Evolutionary conservation across 2,797 vertebrate species (phyloP), one percentile per base, ranked within the genome.

Genomic region (Stomatorhinus walkeri): DNA sequence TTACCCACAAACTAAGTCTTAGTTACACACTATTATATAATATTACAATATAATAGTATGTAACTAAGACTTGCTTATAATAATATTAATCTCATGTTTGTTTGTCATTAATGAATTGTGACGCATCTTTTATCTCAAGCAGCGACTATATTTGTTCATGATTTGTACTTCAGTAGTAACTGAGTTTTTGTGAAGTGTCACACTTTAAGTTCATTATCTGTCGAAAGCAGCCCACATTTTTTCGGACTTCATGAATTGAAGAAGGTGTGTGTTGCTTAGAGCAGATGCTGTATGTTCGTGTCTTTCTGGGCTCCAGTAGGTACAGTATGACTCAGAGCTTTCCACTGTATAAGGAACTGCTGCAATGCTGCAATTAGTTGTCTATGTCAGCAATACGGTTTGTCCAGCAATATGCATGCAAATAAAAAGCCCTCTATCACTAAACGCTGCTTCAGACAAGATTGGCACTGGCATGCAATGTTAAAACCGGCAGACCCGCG

Each of bases 341-440:
- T 83, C 48, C 79, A 89, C 61, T 49, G 90, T 86, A 90, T 9
- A 24, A 91, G 91, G 89, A 92, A 79, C 91, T 87, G 7, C 76
- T 43, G 76, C 76, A 81, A 46, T 81, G 40, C 76, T 81, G 89
- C 89, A 89, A 46, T 90, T 81, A 6, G 92, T 91, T 91, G 81
- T 51, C 81, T 85, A 12, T n/a, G 46, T 49, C 40, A 85, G 48
- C 81, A 49, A 51, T 51, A 49, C 9, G 5, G 48, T 51, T 51
- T n/a, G 46, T 46, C 22, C 22, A 85, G 81, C 46, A 46, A 85
- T 49, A 51, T 85, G 81, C 81, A 83, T 22, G 79, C 79, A 83
- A 83, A 83, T 43, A 12, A 49, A 2, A 48, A 19, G 46, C 81
- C 22, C 46, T 85, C 48, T 19, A 19, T 85, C 81, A 51, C n/a